Evolutionary conservation across 2,888 invertebrate species (phyloP), one percentile per base, ranked within the genome.

Genomic region (Drosophila kanekoi): DNA sequence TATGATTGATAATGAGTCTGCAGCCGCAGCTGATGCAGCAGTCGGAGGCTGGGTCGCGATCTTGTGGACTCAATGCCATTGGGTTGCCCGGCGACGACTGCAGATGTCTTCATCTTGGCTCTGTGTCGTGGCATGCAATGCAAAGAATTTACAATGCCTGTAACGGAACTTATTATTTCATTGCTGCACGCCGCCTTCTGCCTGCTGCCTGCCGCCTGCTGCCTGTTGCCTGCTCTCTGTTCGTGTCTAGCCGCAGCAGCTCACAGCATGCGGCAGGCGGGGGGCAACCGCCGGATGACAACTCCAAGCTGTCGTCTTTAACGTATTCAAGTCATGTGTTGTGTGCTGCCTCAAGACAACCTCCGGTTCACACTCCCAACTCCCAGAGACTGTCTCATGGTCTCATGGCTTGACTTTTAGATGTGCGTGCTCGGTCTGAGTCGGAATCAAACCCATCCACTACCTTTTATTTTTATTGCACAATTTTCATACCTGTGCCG

Each of bases 1-100:
- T 87, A 79, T 88, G 83, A 83, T 88, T 83, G 81, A 88, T 88
- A 88, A 83, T 88, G 74, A 88, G 59, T 70, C 35, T 52, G 49
- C 28, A 49, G 32, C 20, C 33, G 51, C 47, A 40, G 47, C 14
- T 41, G 37, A 45, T 37, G 40, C 23, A 20, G 41, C 2, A 43
- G 9, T 11, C 20, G 6, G 5, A 32, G 51, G 10, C 23, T 18
- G 1, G n/a, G 33, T 5, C 5, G 37, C 13, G 45, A 44, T 40
- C 14, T 14, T n/a, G 23, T 14, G 14, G 33, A 35, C 35, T 52
- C 40, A 32, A 35, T 32, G 54, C 33, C 62, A 48, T 41, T 48
- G 14, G 37, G 43, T 10, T 18, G 35, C 9, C 18, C 20, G 13
- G 20, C 2, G 9, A 2, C 35, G 20, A 52, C 54, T 48, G 28